Evolutionary conservation across 2,797 vertebrate genomes (phyloP).

Genomic region (Gorsachius magnificus): DNA sequence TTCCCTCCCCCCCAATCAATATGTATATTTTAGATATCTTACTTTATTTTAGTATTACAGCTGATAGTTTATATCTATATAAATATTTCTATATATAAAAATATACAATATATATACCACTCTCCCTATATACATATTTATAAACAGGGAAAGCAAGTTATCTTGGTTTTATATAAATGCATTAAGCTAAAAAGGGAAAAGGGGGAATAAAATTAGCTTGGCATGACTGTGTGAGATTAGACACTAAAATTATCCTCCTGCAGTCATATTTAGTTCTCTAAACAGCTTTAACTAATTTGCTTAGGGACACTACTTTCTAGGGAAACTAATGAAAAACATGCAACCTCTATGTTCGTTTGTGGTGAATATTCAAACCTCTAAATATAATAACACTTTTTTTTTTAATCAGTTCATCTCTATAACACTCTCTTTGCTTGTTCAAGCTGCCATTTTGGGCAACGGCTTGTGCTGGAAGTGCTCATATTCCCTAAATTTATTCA

Average conservation of each 20-base stretch:
- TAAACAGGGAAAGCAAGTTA: neutral
- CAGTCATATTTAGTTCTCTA: conserved; percentile 13
- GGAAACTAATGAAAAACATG: neutral
- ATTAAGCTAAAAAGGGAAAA: neutral
- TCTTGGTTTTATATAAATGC: neutral
- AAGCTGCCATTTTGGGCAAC: neutral
- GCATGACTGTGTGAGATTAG: conserved; percentile 21
- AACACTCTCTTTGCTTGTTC: neutral
- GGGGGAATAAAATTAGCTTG: conserved; percentile 24
- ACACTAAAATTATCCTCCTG: conserved; percentile 6
- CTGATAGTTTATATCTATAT: neutral
- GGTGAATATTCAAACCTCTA: neutral
- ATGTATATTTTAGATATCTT: neutral
- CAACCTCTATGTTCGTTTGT: neutral
- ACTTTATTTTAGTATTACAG: neutral
- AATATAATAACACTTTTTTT: neutral
- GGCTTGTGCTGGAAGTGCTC: neutral
- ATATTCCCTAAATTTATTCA: neutral
- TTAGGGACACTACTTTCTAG: neutral
- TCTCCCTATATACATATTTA: neutral
- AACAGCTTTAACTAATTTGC: conserved; percentile 29
- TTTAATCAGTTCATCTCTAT: neutral
- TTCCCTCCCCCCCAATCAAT: neutral
- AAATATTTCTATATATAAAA: neutral
- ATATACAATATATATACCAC: neutral